Evolutionary conservation across 1,140 invertebrate genomes (phyloP), one percentile per base, ranked within the genome.

Genomic region (Uloborus diversus): DNA sequence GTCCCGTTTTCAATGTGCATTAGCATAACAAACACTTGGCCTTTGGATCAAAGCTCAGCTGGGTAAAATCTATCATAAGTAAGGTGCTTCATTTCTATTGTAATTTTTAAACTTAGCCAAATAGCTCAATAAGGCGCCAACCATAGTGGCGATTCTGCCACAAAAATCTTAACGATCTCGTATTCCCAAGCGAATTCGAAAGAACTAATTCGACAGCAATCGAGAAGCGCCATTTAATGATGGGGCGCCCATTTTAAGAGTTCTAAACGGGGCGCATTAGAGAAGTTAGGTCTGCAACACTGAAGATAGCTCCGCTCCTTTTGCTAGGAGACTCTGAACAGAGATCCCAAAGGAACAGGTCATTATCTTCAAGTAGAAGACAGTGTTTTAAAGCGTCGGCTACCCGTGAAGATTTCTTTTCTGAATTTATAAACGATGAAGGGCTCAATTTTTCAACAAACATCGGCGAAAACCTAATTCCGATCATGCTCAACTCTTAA

Each of bases 171-270:
- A 73, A 73, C 53, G 69, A 73, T 73, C 69, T 73, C 20, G 32
- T 42, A 49, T 73, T 73, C 69, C 68, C 68, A 70, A 49, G 49
- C 57, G 68, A 70, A 28, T 70, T 70, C 5, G 30, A 33, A 42
- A 61, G 35, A 61, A 73, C 69, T 73, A 73, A 73, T 73, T 73
- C 69, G 69, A 73, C 69, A 73, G 69, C 69, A 70, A 70, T 70
- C 42, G 42, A 35, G 51, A 37, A n/a, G 49, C 42, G 53, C 35
- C 69, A 73, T 73, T 73, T 57, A 73, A 73, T 73, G 69, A 57
- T 49, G 25, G 69, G 69, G 56, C 69, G 49, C 33, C 61, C 69
- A 73, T 57, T 73, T 73, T 53, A 49, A 73, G n/a, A n/a, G 68
- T 20, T 53, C 68, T 70, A 70, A 70, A 70, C 68, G 68, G 51